Evolutionary conservation across 2,888 invertebrate species (phyloP), one percentile per base, ranked within the genome.

Genomic region (Rapana venosa): DNA sequence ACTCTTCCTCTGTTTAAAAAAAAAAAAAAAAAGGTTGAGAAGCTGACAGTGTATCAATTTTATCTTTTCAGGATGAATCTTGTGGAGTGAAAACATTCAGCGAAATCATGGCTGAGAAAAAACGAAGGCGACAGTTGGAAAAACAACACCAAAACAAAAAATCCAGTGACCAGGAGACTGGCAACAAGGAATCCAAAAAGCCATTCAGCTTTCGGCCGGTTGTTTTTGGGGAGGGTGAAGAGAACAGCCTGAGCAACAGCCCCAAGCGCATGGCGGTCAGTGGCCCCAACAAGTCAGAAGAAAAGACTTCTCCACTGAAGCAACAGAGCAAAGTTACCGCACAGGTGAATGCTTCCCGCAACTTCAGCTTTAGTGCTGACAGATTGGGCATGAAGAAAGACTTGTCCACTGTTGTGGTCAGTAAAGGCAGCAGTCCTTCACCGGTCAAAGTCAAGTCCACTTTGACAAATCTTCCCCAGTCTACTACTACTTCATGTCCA

Each of bases 91-190:
- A 94, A 89, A 94, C 94, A 20, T 95, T 94, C 92, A 93, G 93
- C 17, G 93, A 95, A 90, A 94, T 95, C 85, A 95, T 95, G 95
- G 94, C 93, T 26, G 94, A 94, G 91, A 95, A 95, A 85, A 87
- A 92, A 56, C 89, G 89, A 47, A 85, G 91, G 47, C 90, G 90
- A 61, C 89, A 90, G 77, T 56, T 90, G 35, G 90, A 91, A 35
- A 89, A 92, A 58, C 90, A 92, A 56, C 92, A 92, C 1, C 86
- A 86, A 13, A 86, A 86, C 30, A 85, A 58, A 86, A 58, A 20
- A 15, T n/a, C 15, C 4, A 22, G 22, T 35, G 20, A 35, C 13
- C 58, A 86, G 66, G 86, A 61, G 13, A 85, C 36, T 0, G 30
- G n/a, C n/a, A 56, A 58, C 6, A 26, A 26, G 17, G 56, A 85